These are phyloP conservation scores for Phaetusa simplex DNA, from an alignment of 2,113 vertebrate species.

Conservation along the genomic window DNA sequence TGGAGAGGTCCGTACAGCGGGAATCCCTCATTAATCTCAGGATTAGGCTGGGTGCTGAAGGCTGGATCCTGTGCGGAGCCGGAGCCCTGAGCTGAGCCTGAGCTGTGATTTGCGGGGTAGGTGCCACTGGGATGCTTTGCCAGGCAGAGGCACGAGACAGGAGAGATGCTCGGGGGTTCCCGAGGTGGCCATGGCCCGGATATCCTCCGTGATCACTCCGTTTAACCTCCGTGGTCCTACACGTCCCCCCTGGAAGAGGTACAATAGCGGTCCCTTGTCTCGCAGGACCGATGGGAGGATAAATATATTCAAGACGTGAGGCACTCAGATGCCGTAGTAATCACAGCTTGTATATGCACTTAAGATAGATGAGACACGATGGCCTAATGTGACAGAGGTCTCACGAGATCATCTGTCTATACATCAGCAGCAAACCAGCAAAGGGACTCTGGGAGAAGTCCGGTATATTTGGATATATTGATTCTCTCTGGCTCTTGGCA, in stretches of 20 bases:
- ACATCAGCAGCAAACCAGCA: constrained; percentile 54
- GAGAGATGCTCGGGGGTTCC: neutral
- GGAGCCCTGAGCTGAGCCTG: fast-evolving
- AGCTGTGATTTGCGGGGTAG: neutral
- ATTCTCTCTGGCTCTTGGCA: constrained; percentile 1
- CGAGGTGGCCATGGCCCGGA: fast-evolving
- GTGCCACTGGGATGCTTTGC: neutral
- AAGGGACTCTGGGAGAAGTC: constrained; percentile 37
- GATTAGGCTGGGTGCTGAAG: constrained; percentile 13
- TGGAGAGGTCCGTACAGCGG: neutral
- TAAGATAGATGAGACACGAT: constrained; percentile 48
- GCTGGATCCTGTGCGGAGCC: fast-evolving
- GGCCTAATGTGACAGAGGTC: constrained; percentile 50
- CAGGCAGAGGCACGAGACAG: neutral
- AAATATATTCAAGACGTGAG: constrained; percentile 12
- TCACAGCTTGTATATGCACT: neutral
- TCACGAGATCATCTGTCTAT: constrained; percentile 61
- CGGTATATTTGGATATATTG: constrained; percentile 19
- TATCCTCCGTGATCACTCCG: fast-evolving
- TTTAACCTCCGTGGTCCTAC: neutral
- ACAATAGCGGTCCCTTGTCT: neutral
- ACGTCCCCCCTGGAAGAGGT: neutral
- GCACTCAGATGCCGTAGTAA: neutral
- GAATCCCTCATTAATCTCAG: constrained; percentile 34
- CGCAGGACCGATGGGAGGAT: neutral